phyloP scores from a whole-genome alignment of 2,797 vertebrate genomes.

The Halcyon chelicuti region DNA sequence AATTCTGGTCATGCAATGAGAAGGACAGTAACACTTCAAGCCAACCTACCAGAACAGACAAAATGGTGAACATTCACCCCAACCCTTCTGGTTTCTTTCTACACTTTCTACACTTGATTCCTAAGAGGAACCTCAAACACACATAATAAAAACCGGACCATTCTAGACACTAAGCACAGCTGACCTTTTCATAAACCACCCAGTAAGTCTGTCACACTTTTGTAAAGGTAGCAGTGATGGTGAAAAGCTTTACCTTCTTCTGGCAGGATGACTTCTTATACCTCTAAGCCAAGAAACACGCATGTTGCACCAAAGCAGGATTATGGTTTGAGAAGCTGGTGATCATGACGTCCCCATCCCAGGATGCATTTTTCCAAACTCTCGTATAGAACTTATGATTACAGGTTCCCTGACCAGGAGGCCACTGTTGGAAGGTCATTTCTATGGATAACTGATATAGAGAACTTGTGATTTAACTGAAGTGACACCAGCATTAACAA shows the following conservation, averaged over 20 bases:
- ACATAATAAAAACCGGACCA: neutral
- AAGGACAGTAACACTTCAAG: neutral
- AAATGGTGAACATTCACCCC: neutral
- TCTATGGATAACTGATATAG: neutral
- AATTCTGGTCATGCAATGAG: neutral
- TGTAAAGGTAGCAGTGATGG: neutral
- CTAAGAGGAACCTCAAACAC: neutral
- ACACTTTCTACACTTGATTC: neutral
- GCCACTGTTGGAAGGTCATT: neutral
- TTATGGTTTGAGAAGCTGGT: neutral
- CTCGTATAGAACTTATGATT: neutral
- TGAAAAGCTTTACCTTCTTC: neutral
- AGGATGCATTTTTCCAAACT: neutral
- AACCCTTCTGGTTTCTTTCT: neutral
- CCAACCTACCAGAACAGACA: neutral
- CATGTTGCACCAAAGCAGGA: neutral
- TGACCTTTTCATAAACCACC: neutral
- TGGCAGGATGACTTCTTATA: neutral
- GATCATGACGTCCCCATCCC: neutral
- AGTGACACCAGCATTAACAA: neutral
- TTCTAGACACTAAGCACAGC: neutral
- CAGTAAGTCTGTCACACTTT: fast-evolving
- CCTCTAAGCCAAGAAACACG: fast-evolving
- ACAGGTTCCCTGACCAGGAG: fast-evolving
- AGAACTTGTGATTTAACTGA: neutral